These are phyloP conservation scores for Dicentrarchus labrax DNA, from an alignment of 2,113 vertebrate species.

Conservation along the genomic window DNA sequence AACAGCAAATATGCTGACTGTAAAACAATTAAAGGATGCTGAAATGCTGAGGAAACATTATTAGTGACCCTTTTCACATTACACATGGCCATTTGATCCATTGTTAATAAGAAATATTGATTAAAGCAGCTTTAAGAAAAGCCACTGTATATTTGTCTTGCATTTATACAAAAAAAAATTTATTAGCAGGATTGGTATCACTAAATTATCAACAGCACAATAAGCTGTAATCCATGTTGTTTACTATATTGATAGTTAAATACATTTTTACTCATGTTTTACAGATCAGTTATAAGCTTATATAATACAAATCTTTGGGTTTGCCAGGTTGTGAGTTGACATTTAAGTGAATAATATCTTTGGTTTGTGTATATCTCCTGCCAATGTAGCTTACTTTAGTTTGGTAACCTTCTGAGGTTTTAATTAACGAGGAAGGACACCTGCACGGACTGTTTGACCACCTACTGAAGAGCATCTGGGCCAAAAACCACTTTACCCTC, in stretches of 20 bases:
- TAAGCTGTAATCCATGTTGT: not conserved
- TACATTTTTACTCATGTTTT: not conserved
- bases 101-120: not conserved
- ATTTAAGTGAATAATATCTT: not conserved
- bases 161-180: too few species aligned
- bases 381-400: constrained; percentile 1
- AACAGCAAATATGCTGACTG: too few species aligned
- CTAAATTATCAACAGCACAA: too few species aligned
- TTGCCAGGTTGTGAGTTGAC: constrained; percentile 2
- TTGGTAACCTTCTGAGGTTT: constrained; percentile 10
- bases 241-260: not conserved
- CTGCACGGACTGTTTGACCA: constrained; percentile 2
- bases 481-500: constrained; percentile 9
- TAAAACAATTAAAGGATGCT: too few species aligned
- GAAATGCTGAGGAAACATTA: too few species aligned
- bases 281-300: not conserved
- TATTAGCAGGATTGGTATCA: not conserved
- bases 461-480: constrained; percentile 7
- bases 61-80: too few species aligned
- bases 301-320: not conserved
- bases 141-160: too few species aligned
- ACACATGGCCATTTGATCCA: too few species aligned
- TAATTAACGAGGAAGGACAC: constrained; percentile 36
- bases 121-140: not conserved
- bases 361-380: constrained; percentile 8